Conservation (phyloP, 2,113 vertebrate genomes). For the Indicator maculatus region DNA sequence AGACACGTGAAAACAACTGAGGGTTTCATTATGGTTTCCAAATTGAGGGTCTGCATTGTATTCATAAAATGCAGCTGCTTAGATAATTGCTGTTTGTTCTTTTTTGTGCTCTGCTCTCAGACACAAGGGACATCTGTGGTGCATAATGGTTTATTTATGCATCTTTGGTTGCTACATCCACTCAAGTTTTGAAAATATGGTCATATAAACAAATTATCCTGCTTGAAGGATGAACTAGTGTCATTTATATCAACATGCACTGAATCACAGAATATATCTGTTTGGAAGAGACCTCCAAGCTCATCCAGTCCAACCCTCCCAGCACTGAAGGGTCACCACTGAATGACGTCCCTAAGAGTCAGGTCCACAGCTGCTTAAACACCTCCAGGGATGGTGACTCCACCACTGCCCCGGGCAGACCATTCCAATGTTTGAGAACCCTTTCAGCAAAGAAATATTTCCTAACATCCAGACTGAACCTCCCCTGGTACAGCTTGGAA, state of each 20-base stretch:
- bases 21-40: background rate
- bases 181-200: conserved; percentile 20
- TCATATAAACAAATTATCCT: conserved; percentile 19
- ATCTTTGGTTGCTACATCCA: background rate
- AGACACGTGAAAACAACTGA: background rate
- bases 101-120: background rate
- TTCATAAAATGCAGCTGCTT: conserved; percentile 14
- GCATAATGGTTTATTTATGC: conserved; percentile 10
- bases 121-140: conserved; percentile 13
- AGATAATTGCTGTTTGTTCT: conserved; percentile 20
- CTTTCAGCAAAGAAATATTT: no score
- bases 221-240: background rate
- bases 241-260: background rate
- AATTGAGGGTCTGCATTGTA: background rate
- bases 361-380: no score
- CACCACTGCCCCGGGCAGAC: no score
- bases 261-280: background rate
- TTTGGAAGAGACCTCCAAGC: no score
- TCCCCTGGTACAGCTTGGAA: no score
- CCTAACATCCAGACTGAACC: no score
- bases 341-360: no score
- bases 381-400: no score
- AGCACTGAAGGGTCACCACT: no score
- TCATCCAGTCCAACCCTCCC: no score
- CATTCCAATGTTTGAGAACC: no score